A percentile compares a stretch with the other conserved stretches of the same genome.
Conservation (phyloP, 2,888 invertebrate species). For the Imbricaverruca yamaguchii region DNA sequence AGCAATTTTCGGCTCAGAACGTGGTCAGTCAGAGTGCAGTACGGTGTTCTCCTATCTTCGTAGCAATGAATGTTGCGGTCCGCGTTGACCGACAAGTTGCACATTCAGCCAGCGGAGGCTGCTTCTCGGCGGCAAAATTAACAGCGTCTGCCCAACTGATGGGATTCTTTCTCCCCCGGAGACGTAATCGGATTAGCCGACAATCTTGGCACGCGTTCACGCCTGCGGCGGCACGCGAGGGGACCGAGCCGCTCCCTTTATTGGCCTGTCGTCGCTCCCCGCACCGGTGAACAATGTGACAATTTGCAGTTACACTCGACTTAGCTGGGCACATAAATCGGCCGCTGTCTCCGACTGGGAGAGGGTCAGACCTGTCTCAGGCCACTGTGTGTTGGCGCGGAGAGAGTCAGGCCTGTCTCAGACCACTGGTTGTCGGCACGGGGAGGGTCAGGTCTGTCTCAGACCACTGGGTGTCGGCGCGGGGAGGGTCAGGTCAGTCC, state of each 20-base stretch:
- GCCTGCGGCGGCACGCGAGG: neutral
- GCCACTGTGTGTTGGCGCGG: too few species aligned
- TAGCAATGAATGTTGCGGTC: too few species aligned
- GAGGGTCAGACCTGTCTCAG: too few species aligned
- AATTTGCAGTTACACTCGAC: neutral
- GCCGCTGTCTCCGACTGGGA: too few species aligned
- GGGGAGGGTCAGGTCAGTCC: too few species aligned
- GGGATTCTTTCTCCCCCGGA: neutral
- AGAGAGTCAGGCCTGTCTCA: too few species aligned
- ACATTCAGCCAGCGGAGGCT: neutral
- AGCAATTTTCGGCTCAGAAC: neutral
- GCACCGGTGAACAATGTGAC: neutral
- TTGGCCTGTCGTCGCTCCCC: neutral
- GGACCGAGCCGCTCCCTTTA: neutral
- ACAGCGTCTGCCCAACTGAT: neutral
- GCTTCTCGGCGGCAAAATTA: neutral
- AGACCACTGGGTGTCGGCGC: too few species aligned
- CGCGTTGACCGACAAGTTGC: neutral
- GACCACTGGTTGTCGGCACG: too few species aligned
- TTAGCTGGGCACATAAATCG: neutral
- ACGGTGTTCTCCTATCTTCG: too few species aligned
- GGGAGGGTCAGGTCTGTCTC: too few species aligned
- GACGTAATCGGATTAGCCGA: neutral
- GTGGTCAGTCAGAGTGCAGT: neutral
- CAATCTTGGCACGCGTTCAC: neutral